Conservation (phyloP, 2,113 vertebrate genomes). For the Coptodon rendalli region DNA sequence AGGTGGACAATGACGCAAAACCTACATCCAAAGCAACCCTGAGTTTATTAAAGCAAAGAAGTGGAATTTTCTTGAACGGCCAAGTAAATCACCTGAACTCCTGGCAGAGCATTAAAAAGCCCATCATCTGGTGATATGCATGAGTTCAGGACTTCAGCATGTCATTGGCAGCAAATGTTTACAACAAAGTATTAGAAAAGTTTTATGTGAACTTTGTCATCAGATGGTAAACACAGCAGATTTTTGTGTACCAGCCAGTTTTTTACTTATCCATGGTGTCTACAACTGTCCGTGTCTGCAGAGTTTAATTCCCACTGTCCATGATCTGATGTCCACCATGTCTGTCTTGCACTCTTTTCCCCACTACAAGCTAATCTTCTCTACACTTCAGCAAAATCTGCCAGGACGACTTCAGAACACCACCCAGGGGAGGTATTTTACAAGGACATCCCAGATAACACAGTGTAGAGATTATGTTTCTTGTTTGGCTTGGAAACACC, state of each 20-base stretch:
- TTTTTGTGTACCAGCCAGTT: not conserved
- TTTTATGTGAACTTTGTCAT: not conserved
- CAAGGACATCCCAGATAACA: not conserved
- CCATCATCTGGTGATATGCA: too few species aligned
- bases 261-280: not conserved
- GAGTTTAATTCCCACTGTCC: not conserved
- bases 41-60: too few species aligned
- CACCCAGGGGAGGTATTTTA: not conserved
- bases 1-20: too few species aligned
- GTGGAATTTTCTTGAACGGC: too few species aligned
- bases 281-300: accelerated
- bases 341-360: not conserved
- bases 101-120: too few species aligned
- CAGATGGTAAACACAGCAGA: not conserved
- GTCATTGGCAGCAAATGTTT: not conserved
- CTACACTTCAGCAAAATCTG: not conserved
- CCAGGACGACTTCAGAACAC: not conserved
- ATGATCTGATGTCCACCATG: not conserved
- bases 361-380: not conserved
- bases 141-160: not conserved
- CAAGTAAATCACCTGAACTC: too few species aligned
- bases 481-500: not conserved
- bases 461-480: not conserved
- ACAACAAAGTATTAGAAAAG: not conserved
- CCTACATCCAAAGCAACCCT: too few species aligned